These are phyloP conservation scores for Glossophaga mutica DNA, from an alignment of 2,797 vertebrate species.

Conservation along the genomic window DNA sequence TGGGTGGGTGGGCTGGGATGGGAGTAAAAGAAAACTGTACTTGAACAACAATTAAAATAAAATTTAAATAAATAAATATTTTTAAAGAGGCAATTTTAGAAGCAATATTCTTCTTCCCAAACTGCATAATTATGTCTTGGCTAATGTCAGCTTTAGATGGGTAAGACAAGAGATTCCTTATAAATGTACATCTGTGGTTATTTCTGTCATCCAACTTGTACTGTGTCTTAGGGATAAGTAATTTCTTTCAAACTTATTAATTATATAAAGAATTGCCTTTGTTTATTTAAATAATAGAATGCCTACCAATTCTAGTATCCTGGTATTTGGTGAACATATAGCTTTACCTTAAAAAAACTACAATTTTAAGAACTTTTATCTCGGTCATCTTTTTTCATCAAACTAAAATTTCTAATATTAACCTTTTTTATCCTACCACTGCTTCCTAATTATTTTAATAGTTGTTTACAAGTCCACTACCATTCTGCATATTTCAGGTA, in stretches of 20 bases:
- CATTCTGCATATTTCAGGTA: not conserved
- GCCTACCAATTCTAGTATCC: not conserved
- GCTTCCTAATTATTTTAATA: not conserved
- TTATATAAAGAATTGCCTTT: not conserved
- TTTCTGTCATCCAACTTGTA: not conserved
- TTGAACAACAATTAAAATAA: too few relatives aligned
- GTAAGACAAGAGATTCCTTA: not conserved
- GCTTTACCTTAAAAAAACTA: not conserved
- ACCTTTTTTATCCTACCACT: not conserved
- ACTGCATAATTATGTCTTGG: not conserved
- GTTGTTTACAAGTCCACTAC: not conserved
- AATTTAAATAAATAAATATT: not conserved
- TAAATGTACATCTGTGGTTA: not conserved
- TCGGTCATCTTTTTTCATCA: not conserved
- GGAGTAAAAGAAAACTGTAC: too few relatives aligned
- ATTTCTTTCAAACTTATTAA: conserved; percentile 24
- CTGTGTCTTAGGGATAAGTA: not conserved
- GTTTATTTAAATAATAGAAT: conserved; percentile 49
- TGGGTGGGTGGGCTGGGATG: too few relatives aligned
- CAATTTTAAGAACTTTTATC: not conserved
- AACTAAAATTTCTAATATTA: not conserved
- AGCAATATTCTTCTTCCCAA: not conserved
- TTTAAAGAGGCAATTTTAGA: not conserved
- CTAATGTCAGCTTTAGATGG: not conserved
- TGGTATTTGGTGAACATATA: not conserved